These are phyloP conservation scores for Pangasianodon gigas DNA, from an alignment of 2,113 vertebrate species.

Conservation along the genomic window DNA sequence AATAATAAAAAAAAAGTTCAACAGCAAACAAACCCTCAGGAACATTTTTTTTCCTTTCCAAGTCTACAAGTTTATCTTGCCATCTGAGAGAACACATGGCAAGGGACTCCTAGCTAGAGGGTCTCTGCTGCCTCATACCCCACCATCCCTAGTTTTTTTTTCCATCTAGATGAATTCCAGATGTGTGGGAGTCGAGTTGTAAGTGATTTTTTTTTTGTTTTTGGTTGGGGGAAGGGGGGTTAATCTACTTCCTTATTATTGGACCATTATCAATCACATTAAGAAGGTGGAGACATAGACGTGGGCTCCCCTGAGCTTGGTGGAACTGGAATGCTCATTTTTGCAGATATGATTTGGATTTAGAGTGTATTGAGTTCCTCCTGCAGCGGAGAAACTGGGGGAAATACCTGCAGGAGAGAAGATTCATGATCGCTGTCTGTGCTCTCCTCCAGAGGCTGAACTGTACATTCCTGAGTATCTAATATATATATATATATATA, in stretches of 20 bases:
- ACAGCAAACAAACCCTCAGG: conserved; percentile 63
- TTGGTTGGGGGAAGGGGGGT: conserved; percentile 52
- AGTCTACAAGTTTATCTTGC: conserved; percentile 74
- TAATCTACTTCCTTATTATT: conserved; percentile 51
- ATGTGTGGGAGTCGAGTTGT: conserved; percentile 76
- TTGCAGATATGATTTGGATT: conserved; percentile 31
- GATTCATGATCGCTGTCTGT: conserved; percentile 43
- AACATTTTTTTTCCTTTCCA: conserved; percentile 62
- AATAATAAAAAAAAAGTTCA: conserved; percentile 30
- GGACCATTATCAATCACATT: conserved; percentile 55
- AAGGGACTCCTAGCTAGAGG: conserved; percentile 66
- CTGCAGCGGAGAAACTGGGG: background rate
- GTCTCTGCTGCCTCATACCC: conserved; percentile 72
- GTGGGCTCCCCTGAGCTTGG: background rate
- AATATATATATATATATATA: background rate
- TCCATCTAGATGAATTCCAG: conserved; percentile 81
- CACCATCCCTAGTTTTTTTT: conserved; percentile 58
- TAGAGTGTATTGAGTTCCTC: background rate
- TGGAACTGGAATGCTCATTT: conserved; percentile 36
- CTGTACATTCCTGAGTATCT: conserved; percentile 29
- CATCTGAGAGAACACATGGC: conserved; percentile 71
- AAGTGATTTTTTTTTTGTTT: conserved; percentile 56
- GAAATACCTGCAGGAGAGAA: conserved; percentile 34
- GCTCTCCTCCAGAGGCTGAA: conserved; percentile 22
- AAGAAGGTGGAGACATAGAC: conserved; percentile 61